Conservation (phyloP, 1,140 invertebrate species). For the Luehdorfia chinensis region DNA sequence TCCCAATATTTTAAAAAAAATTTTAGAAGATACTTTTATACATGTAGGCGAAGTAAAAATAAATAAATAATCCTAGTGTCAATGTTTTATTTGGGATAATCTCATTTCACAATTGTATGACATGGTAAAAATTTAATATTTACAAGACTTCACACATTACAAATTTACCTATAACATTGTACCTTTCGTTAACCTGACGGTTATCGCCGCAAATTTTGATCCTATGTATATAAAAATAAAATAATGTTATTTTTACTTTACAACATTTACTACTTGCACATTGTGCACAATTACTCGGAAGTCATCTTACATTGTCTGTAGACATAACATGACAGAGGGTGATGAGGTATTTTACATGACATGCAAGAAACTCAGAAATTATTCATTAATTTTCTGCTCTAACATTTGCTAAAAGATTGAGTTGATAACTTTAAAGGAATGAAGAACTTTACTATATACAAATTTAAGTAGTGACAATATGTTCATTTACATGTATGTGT, state of each 20-base stretch:
- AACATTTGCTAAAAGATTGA: neutral
- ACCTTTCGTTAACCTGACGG: slow-evolving; percentile 57
- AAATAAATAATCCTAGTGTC: slow-evolving; percentile 52
- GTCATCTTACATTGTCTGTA: slow-evolving; percentile 28
- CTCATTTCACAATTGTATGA: slow-evolving; percentile 72
- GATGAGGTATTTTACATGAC: slow-evolving; percentile 3
- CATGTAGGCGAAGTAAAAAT: slow-evolving; percentile 28
- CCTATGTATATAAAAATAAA: slow-evolving; percentile 70
- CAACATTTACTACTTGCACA: slow-evolving; percentile 67
- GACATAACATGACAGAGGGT: slow-evolving; percentile 3
- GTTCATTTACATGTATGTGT: neutral
- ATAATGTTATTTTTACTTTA: slow-evolving; percentile 68
- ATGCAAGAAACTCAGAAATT: slow-evolving; percentile 1
- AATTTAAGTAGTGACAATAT: slow-evolving; percentile 20
- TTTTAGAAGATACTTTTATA: too few species aligned
- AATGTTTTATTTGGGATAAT: slow-evolving; percentile 74
- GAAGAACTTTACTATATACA: slow-evolving; percentile 37
- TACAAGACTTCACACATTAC: slow-evolving; percentile 63
- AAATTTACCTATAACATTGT: slow-evolving; percentile 66
- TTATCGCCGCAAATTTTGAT: slow-evolving; percentile 46
- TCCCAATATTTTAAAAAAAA: too few species aligned
- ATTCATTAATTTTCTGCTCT: slow-evolving; percentile 12
- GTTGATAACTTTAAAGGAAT: slow-evolving; percentile 14
- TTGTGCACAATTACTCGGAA: slow-evolving; percentile 55
- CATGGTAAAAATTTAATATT: slow-evolving; percentile 74